A percentile compares a stretch with the other conserved stretches of the same genome.
Evolutionary conservation across 2,797 vertebrate genomes (phyloP).

Genomic region (Chiroxiphia lanceolata): DNA sequence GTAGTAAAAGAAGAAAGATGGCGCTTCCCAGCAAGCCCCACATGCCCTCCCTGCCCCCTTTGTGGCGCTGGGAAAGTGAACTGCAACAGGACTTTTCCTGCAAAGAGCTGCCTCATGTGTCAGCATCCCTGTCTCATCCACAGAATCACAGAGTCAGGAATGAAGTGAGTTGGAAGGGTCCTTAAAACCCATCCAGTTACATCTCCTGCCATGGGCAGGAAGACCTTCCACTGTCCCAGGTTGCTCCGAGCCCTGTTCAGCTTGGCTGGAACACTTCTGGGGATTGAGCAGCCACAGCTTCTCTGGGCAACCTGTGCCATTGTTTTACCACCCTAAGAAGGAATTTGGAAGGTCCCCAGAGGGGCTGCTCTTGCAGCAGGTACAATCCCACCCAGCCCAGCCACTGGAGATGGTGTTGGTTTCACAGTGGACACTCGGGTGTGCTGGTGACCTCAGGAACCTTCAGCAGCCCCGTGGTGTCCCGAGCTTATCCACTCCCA

Average conservation of each 20-base stretch:
- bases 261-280: not conserved
- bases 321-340: not conserved
- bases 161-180: not conserved
- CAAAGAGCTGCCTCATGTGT: not conserved
- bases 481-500: not conserved
- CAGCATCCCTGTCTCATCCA: not conserved
- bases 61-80: rapidly evolving
- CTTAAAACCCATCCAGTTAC: rapidly evolving
- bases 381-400: not conserved
- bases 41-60: rapidly evolving
- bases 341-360: not conserved
- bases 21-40: rapidly evolving
- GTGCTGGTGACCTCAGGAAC: not conserved
- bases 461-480: rapidly evolving
- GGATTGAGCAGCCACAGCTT: not conserved
- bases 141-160: not conserved
- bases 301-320: not conserved
- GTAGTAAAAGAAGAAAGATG: rapidly evolving
- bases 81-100: not conserved
- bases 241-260: rapidly evolving
- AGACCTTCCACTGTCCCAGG: not conserved
- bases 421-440: rapidly evolving
- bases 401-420: rapidly evolving
- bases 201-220: not conserved
- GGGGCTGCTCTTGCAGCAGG: not conserved